A percentile compares a stretch with the other conserved stretches of the same genome.
These are phyloP conservation scores for Microcebus tavaratra DNA, from an alignment of 2,113 vertebrate genomes.

Conservation along the genomic window DNA sequence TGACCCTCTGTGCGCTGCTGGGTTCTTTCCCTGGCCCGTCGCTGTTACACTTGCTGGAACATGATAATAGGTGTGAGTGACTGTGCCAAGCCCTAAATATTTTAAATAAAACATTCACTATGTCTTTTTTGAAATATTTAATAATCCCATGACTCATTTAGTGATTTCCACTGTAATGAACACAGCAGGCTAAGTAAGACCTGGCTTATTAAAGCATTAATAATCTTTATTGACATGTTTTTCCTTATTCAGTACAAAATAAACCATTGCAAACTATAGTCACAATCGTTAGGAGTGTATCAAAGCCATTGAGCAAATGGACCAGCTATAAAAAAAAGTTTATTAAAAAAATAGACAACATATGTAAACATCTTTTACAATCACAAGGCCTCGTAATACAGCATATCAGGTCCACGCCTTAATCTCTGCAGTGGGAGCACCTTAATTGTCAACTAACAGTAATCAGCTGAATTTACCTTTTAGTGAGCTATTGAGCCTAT, in stretches of 20 bases:
- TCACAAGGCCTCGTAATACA: conserved; percentile 78
- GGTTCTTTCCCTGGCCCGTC: too few species aligned
- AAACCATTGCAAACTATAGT: not conserved
- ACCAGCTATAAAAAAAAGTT: conserved; percentile 65
- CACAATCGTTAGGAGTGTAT: not conserved
- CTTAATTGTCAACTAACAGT: conserved; percentile 69
- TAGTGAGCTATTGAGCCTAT: conserved; percentile 47
- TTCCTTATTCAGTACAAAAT: not conserved
- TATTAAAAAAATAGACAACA: conserved; percentile 81
- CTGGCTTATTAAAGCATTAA: not conserved
- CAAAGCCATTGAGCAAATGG: conserved; percentile 25
- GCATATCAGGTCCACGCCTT: conserved; percentile 66
- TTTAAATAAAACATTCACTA: not conserved
- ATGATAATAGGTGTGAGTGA: too few species aligned
- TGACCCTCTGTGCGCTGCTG: too few species aligned
- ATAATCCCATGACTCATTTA: not conserved
- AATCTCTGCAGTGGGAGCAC: conserved; percentile 75
- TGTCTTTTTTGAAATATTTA: not conserved
- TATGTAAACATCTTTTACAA: conserved; percentile 71
- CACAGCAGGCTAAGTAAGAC: not conserved
- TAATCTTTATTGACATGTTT: not conserved
- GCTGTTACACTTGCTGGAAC: too few species aligned
- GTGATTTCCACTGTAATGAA: not conserved
- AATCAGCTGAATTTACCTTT: conserved; percentile 77
- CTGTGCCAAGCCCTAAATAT: too few species aligned